Evolutionary conservation across 2,113 vertebrate genomes (phyloP).

Genomic region (Pseudopodoces humilis): DNA sequence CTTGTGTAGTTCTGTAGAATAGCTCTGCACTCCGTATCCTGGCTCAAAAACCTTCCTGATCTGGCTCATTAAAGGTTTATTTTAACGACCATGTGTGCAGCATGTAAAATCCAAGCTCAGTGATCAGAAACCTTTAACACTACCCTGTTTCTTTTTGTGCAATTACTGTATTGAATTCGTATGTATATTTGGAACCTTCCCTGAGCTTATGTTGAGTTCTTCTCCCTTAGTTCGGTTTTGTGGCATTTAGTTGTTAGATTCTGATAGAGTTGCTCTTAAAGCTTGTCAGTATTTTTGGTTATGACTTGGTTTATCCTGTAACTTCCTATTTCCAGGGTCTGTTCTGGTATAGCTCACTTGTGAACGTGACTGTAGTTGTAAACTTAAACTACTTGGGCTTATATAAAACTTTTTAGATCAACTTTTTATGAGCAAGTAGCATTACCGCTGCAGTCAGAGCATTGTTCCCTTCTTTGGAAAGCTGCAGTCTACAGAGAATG

Average conservation of each 20-base stretch:
- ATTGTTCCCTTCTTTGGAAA: constrained; percentile 24
- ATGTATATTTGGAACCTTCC: constrained; percentile 74
- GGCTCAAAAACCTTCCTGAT: constrained; percentile 7
- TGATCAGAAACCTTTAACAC: constrained; percentile 59
- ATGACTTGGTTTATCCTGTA: constrained; percentile 54
- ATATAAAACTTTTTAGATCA: constrained; percentile 67
- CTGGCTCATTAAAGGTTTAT: constrained; percentile 35
- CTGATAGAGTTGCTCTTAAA: constrained; percentile 40
- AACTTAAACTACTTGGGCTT: constrained; percentile 60
- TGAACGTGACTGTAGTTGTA: constrained; percentile 64
- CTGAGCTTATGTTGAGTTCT: constrained; percentile 56
- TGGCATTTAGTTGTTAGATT: constrained; percentile 67
- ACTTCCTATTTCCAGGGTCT: constrained; percentile 18
- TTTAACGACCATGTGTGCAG: constrained; percentile 56
- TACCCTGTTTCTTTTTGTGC: constrained; percentile 64
- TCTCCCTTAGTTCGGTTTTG: constrained; percentile 51
- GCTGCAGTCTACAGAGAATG: constrained; percentile 45
- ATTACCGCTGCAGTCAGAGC: constrained; percentile 49
- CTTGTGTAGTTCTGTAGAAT: constrained; percentile 48
- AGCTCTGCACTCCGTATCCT: constrained; percentile 46
- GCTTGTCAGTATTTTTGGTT: constrained; percentile 65
- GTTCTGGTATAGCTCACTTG: constrained; percentile 49
- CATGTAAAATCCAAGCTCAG: constrained; percentile 62
- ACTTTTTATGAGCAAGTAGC: constrained; percentile 65
- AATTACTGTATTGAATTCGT: constrained; percentile 74